Evolutionary conservation across 2,888 invertebrate genomes (phyloP).

Genomic region (Cheilosia vernalis): DNA sequence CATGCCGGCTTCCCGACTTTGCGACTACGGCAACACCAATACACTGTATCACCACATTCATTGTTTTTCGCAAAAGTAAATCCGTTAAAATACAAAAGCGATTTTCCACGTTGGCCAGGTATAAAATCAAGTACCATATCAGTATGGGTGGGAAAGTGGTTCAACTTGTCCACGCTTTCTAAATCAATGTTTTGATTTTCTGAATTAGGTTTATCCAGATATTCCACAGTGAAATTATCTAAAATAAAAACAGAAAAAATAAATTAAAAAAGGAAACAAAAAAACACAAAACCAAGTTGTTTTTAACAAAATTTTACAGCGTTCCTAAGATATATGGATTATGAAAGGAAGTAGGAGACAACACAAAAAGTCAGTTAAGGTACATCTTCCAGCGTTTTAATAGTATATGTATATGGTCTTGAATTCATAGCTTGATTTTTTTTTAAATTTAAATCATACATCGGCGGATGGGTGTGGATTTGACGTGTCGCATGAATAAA

Average conservation of each 20-base stretch:
- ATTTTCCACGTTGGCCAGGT: constrained; percentile 81
- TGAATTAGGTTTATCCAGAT: constrained; percentile 18
- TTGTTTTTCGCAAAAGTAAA: constrained; percentile 82
- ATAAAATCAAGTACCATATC: constrained; percentile 79
- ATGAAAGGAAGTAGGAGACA: constrained; percentile 1
- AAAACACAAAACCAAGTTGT: neutral
- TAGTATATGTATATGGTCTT: neutral
- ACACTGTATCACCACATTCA: constrained; percentile 79
- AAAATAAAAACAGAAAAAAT: constrained; percentile 28
- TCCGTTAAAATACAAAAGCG: constrained; percentile 80
- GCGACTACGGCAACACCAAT: constrained; percentile 83
- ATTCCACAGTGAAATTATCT: constrained; percentile 41
- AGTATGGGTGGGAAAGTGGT: constrained; percentile 29
- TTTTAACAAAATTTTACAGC: neutral
- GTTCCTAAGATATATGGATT: neutral
- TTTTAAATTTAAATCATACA: constrained; percentile 76
- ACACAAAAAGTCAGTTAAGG: constrained; percentile 12
- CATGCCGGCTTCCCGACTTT: constrained; percentile 79
- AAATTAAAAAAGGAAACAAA: neutral
- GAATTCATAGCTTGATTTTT: constrained; percentile 37
- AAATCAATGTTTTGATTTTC: neutral
- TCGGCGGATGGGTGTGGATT: constrained; percentile 79
- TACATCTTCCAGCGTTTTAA: constrained; percentile 40
- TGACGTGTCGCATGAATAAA: constrained; percentile 79
- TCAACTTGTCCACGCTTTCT: constrained; percentile 7